Percentiles rank a stretch among this genome's conserved stretches.
Conservation (phyloP, 2,888 invertebrate species). For the Clostera curtula region DNA sequence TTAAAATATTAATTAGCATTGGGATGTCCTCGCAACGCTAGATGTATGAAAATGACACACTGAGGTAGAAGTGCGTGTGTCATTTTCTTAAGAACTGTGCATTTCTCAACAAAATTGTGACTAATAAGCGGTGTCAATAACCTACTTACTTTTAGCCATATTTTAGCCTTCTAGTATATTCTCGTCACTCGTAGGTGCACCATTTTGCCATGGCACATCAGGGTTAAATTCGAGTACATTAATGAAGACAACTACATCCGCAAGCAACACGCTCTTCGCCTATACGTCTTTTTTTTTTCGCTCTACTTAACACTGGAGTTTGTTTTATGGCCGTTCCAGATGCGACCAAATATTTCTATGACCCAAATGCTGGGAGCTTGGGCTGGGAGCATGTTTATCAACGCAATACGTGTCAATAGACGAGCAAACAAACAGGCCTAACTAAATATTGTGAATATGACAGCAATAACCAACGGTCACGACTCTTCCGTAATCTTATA, state of each 20-base stretch:
- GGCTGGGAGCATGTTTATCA: constrained; percentile 7
- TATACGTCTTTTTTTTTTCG: not conserved
- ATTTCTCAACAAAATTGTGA: too few species aligned
- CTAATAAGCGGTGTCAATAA: too few species aligned
- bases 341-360: constrained; percentile 9
- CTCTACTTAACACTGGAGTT: constrained; percentile 4
- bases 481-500: constrained; percentile 18
- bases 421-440: constrained; percentile 1
- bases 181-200: too few species aligned
- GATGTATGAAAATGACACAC: too few species aligned
- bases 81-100: too few species aligned
- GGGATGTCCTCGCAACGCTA: too few species aligned
- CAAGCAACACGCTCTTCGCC: too few species aligned
- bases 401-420: constrained; percentile 7
- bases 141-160: too few species aligned
- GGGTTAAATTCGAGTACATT: constrained; percentile 12
- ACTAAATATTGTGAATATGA: constrained; percentile 5
- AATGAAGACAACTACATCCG: constrained; percentile 16
- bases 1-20: too few species aligned
- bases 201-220: too few species aligned
- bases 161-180: too few species aligned
- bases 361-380: constrained; percentile 4
- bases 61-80: too few species aligned
- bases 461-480: constrained; percentile 7
- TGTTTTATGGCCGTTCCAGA: constrained; percentile 6